Base-by-base conservation (phyloP, 2,888 invertebrate species). In the Phlogophora meticulosa region DNA sequence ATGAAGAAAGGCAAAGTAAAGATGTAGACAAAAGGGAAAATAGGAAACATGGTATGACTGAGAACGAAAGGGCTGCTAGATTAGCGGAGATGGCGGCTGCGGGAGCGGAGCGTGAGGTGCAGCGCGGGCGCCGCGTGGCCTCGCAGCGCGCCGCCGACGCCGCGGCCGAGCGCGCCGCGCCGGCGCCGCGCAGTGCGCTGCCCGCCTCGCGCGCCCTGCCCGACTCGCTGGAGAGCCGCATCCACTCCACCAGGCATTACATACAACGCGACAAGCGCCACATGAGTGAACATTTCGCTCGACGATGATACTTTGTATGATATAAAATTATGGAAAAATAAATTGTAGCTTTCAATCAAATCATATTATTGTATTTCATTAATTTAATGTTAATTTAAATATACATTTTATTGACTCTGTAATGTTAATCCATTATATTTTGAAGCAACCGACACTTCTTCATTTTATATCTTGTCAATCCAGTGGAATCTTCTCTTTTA, bases 191-290 rank as follows among this genome's bases (percentile, higher is more conserved):
- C 96, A 98, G 1, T 97, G 93, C 75, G 1, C 32, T 95, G 74
- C 92, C n/a, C n/a, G n/a, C n/a, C n/a, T n/a, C 86, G 85, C 96
- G 84, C 59, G 97, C 97, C 0, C 96, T 96, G 78, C 96, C 96
- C 24, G 97, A 97, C 62, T 97, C 97, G 11, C 97, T 99, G 0
- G 98, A 98, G 87, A 97, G 97, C 73, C 96, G 99, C 80, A 97
- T 99, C 56, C 98, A 97, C 86, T 97, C 99, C 15, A 99, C 98
- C 88, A 96, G 98, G 48, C 98, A 99, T 90, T 98, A 98, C 85
- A 98, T 99, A 78, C 99, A 99, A 90, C 96, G 98, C 65, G 97
- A 97, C 4, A 96, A 96, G 22, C 94, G 96, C 28, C 97, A 98
- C 56, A 98, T 99, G 98, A 97, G 98, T 83, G 96, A 97, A 71